Percentiles rank a stretch among this genome's conserved stretches.
Evolutionary conservation across 30 jellyfish, hydroid and myxozoan species (phyloP).

Genomic region (Hydractinia symbiolongicarpus): DNA sequence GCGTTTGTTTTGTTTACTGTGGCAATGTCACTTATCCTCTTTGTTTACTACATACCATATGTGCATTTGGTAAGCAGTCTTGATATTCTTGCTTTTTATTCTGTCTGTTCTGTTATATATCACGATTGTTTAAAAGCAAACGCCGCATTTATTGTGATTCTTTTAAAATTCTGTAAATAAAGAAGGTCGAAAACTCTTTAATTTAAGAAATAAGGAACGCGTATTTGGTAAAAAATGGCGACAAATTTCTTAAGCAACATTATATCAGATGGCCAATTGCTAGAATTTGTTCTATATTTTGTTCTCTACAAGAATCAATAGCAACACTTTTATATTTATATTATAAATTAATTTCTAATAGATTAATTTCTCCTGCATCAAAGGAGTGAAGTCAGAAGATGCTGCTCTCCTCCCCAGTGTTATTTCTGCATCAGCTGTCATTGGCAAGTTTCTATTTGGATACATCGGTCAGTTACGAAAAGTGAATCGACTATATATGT

Average conservation of each 20-base stretch:
- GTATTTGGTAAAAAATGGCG: no score
- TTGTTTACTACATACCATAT: conserved; percentile 35
- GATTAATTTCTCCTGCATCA: conserved; percentile 23
- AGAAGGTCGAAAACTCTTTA: no score
- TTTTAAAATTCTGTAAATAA: no score
- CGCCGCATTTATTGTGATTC: no score
- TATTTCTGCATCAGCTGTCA: conserved; percentile 12
- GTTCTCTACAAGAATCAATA: no score
- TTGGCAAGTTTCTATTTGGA: conserved; percentile 36
- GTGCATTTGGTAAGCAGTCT: conserved; percentile 42
- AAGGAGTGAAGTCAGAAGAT: conserved; percentile 9
- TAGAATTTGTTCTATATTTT: no score
- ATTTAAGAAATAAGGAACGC: no score
- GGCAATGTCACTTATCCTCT: conserved; percentile 23
- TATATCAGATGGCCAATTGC: no score
- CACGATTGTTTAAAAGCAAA: no score
- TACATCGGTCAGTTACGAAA: conserved; percentile 1
- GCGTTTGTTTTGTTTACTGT: conserved; percentile 17
- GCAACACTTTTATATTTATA: not conserved
- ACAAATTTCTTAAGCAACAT: no score
- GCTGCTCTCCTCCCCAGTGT: conserved; percentile 34
- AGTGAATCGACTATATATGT: conserved; percentile 14
- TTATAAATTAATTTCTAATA: not conserved
- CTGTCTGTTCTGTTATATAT: no score
- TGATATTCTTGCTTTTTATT: no score